phyloP scores from a whole-genome alignment of 2,113 vertebrate species.

The Setophaga coronata region DNA sequence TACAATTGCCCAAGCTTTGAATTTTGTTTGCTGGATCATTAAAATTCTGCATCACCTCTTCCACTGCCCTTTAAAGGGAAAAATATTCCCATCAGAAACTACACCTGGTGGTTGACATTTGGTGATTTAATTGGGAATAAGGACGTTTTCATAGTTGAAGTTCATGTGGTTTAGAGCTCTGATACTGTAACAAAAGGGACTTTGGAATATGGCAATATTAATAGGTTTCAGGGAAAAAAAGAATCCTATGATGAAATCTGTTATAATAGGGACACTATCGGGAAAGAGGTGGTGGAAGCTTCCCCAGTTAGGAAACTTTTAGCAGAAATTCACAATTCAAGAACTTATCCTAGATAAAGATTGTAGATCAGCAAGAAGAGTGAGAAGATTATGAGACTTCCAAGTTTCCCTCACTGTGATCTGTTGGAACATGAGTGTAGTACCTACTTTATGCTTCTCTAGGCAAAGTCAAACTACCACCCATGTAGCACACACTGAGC shows the following conservation, averaged over 20 bases:
- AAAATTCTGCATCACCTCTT: neutral
- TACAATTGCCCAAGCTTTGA: neutral
- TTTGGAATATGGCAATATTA: neutral
- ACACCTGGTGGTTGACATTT: neutral
- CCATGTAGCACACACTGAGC: neutral
- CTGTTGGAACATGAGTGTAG: neutral
- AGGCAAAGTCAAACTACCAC: neutral
- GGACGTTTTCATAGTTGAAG: neutral
- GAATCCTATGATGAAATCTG: neutral
- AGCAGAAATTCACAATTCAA: neutral
- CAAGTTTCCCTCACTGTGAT: neutral
- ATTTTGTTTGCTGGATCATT: neutral
- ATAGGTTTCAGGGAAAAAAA: neutral
- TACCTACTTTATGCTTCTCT: neutral
- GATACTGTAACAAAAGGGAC: neutral
- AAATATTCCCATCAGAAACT: neutral
- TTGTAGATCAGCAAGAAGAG: neutral
- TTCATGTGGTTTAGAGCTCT: neutral
- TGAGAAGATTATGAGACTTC: neutral
- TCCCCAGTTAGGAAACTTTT: neutral
- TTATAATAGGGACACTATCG: neutral
- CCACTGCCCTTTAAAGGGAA: neutral
- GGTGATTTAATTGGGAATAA: neutral
- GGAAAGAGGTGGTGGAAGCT: neutral
- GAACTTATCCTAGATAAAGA: neutral